A percentile compares a stretch with the other conserved stretches of the same genome.
Conservation (phyloP, 92 coral and sea anemone genomes). For the Zoanthus sansibaricus region DNA sequence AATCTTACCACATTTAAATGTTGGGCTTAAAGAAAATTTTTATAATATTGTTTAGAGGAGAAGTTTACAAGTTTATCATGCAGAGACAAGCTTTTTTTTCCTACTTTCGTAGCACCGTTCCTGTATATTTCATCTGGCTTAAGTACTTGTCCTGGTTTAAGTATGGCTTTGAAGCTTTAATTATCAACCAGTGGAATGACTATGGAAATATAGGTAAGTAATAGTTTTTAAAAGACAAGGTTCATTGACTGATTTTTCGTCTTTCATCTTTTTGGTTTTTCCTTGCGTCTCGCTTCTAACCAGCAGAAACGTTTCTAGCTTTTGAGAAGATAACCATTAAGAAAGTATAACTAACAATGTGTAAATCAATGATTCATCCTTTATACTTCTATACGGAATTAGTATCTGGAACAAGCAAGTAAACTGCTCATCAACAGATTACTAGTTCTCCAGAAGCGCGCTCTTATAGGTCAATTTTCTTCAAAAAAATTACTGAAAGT, state of each 20-base stretch:
- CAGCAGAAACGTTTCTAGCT: too few species aligned
- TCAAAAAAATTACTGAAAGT: too few species aligned
- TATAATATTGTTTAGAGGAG: not conserved
- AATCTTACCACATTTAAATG: too few species aligned
- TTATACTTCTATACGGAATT: too few species aligned
- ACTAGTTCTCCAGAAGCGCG: too few species aligned
- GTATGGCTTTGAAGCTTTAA: constrained; percentile 53
- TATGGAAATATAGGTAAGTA: constrained; percentile 24
- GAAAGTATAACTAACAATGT: too few species aligned
- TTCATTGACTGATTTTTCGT: not conserved
- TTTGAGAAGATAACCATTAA: too few species aligned
- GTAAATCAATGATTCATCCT: too few species aligned
- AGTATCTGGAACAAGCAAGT: too few species aligned
- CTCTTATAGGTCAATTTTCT: too few species aligned
- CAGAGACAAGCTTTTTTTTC: not conserved
- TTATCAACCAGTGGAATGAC: constrained; percentile 62
- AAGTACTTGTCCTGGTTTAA: constrained; percentile 60
- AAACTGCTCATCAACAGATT: too few species aligned
- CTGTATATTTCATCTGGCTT: constrained; percentile 61
- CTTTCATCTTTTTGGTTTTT: not conserved
- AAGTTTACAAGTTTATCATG: not conserved
- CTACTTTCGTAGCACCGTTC: constrained; percentile 40
- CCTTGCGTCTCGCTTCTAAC: too few species aligned
- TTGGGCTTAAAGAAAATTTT: not conserved
- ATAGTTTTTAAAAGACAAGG: not conserved